Evolutionary conservation across 1,140 invertebrate species (phyloP), one percentile per base, ranked within the genome.

Genomic region (Drosophila pectinifera): DNA sequence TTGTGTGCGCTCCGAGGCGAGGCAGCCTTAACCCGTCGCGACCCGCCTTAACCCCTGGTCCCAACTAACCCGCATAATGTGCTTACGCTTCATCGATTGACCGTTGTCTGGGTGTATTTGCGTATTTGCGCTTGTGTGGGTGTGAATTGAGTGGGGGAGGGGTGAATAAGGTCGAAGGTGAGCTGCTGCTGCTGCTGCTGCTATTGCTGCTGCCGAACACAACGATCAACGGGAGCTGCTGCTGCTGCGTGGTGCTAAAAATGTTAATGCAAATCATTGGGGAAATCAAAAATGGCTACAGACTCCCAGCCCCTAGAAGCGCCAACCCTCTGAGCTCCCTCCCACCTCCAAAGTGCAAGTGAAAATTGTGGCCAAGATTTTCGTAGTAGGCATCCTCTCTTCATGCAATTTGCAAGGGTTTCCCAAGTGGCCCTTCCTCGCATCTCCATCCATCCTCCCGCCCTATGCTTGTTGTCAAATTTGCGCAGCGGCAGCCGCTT

Each of bases 191-290:
- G 6, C 43, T 43, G 42, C 42, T 46, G 22, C 26, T 53, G 45
- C 65, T 81, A 6, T 20, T 11, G 42, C 42, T 14, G 11, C 31
- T 34, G 58, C 46, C 41, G 31, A 56, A 43, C 31, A 14, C 20
- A 42, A 53, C 62, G 62, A 69, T 55, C 67, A 36, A 69, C 48
- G 42, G 16, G 24, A 36, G 6, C 43, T 43, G 42, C 42, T 46
- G 22, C 26, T 53, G 45, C 65, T 81, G 83, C 82, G 83, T 78
- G 62, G 31, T 59, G 64, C 80, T 82, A 64, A 84, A 88, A 89
- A 88, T 89, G 89, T 81, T 91, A 91, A 84, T 91, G 55, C 77
- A 77, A 91, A 81, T 84, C 88, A 79, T 91, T 70, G 78, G 88
- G 88, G 88, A 91, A 91, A 91, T 91, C 88, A 91, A 84, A 90